Percentiles rank a stretch among this genome's conserved stretches.
phyloP scores from a whole-genome alignment of 1,140 invertebrate species.

The Phocides pigmalion region DNA sequence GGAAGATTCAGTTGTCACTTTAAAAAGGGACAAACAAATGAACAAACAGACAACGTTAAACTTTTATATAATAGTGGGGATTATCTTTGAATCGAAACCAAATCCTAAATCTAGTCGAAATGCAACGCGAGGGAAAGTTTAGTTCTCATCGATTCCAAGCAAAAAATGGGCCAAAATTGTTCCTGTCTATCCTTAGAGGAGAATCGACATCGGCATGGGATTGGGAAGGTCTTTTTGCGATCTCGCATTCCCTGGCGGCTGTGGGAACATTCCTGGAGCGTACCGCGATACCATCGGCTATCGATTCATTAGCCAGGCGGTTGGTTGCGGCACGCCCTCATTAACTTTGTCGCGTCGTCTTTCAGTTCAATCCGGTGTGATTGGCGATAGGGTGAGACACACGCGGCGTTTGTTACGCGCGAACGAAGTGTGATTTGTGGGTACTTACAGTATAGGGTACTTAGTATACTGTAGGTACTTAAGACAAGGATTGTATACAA shows the following conservation, averaged over 20 bases:
- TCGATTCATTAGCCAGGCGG: slow-evolving; percentile 26
- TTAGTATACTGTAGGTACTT: no score
- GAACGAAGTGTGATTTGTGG: no score
- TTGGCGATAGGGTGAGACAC: background rate
- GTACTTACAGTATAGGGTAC: no score
- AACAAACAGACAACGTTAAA: no score
- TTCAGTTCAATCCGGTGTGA: slow-evolving; percentile 6
- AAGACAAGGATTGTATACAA: no score
- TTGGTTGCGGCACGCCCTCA: slow-evolving; percentile 29
- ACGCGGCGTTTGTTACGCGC: slow-evolving; percentile 2
- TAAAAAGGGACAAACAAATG: no score
- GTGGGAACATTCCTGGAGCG: slow-evolving; percentile 28
- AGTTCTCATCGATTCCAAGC: slow-evolving; percentile 19
- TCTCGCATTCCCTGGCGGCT: slow-evolving; percentile 20
- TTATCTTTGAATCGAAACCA: no score
- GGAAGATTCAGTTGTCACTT: no score
- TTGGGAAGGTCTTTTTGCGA: slow-evolving; percentile 26
- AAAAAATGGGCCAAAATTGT: slow-evolving; percentile 30
- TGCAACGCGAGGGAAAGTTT: no score
- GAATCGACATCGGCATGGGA: slow-evolving; percentile 31
- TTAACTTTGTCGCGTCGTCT: slow-evolving; percentile 29
- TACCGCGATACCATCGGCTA: slow-evolving; percentile 27
- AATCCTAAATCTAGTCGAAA: no score
- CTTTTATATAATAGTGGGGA: no score
- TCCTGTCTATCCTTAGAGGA: slow-evolving; percentile 31